Conservation (phyloP, 1,140 invertebrate genomes). For the Listronotus oregonensis region DNA sequence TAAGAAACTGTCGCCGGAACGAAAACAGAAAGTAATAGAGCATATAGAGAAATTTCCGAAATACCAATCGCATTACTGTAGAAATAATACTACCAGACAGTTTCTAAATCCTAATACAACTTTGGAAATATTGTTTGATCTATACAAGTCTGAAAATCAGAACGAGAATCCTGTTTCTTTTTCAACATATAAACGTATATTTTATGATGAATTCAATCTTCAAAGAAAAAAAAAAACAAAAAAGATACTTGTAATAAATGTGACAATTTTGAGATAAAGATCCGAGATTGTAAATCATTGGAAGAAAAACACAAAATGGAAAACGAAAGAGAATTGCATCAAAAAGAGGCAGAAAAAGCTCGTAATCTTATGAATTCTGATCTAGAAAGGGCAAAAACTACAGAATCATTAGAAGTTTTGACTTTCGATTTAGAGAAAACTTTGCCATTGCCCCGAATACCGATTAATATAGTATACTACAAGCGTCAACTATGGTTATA, state of each 20-base stretch:
- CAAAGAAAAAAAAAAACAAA: background rate
- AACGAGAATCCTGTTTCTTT: too few relatives aligned
- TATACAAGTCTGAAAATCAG: too few relatives aligned
- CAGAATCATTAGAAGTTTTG: background rate
- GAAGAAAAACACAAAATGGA: background rate
- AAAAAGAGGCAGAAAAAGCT: background rate
- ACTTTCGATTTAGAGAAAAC: background rate
- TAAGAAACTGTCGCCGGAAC: too few relatives aligned
- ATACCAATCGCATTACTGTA: too few relatives aligned
- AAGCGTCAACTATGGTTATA: too few relatives aligned
- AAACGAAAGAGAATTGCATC: background rate
- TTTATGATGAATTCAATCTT: background rate
- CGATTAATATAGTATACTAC: background rate
- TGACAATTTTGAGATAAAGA: conserved; percentile 1
- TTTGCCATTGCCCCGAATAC: background rate
- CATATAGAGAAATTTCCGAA: too few relatives aligned
- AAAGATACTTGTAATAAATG: background rate
- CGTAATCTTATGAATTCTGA: background rate
- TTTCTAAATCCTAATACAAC: too few relatives aligned
- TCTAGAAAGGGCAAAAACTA: background rate
- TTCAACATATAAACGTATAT: background rate
- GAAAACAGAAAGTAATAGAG: too few relatives aligned
- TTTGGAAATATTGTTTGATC: too few relatives aligned
- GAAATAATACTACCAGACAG: too few relatives aligned
- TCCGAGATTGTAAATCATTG: background rate